These are phyloP conservation scores for Muntiacus reevesi DNA, from an alignment of 2,113 vertebrate species.

Conservation along the genomic window DNA sequence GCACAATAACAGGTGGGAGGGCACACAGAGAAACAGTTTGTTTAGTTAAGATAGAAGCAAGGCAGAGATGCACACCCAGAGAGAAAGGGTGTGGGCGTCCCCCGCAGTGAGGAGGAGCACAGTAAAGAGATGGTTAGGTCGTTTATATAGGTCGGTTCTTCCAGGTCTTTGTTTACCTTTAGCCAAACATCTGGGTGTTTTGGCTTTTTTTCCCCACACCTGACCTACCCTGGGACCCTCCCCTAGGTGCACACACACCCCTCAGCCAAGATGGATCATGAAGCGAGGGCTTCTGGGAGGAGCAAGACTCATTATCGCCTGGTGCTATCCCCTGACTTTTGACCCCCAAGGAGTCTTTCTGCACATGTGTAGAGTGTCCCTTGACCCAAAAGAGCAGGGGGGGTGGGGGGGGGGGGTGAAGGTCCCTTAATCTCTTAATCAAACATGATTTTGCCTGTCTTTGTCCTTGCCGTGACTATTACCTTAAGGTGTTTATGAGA, in stretches of 20 bases:
- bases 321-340: background rate
- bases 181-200: background rate
- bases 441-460: background rate
- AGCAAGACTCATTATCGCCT: background rate
- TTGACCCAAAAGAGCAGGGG: background rate
- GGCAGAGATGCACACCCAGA: background rate
- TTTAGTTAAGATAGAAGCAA: background rate
- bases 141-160: background rate
- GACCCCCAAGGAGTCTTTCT: background rate
- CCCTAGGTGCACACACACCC: background rate
- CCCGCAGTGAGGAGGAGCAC: accelerated
- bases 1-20: background rate
- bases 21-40: background rate
- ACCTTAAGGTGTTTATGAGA: background rate
- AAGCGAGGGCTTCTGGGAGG: background rate
- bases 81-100: background rate
- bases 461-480: background rate
- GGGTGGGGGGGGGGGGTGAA: background rate
- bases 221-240: background rate
- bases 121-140: background rate
- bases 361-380: background rate
- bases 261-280: background rate
- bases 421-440: background rate
- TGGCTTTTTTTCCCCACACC: background rate
- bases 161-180: background rate